Conservation (phyloP, 53 echinoderm and acorn worm species). For the Hippasteria phrygiana region DNA sequence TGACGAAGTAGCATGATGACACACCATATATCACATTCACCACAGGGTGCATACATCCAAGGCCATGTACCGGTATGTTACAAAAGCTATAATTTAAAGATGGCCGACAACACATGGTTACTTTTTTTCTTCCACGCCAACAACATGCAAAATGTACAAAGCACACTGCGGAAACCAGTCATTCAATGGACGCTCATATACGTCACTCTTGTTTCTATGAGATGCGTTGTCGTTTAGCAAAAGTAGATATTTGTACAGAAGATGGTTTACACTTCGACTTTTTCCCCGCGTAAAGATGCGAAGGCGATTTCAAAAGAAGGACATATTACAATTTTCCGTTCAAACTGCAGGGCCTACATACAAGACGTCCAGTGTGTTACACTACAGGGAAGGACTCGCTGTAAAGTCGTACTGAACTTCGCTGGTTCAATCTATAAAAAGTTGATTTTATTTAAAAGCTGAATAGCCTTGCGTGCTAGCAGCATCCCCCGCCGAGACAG, state of each 20-base stretch:
- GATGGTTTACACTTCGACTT: not conserved
- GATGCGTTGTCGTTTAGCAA: not conserved
- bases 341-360: not conserved
- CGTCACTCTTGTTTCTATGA: not conserved
- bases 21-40: no score
- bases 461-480: constrained; percentile 1
- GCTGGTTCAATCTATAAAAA: not conserved
- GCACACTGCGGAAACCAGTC: no score
- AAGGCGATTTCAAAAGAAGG: not conserved
- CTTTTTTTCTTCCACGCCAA: no score
- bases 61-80: no score
- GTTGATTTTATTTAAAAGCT: not conserved
- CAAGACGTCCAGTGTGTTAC: not conserved
- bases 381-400: not conserved
- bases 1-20: no score
- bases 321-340: not conserved
- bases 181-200: no score
- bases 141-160: no score
- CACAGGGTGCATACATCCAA: no score
- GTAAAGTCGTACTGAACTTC: not conserved
- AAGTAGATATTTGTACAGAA: not conserved
- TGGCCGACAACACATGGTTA: no score
- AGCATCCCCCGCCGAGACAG: not conserved
- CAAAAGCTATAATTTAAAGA: no score
- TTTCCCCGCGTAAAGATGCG: not conserved